Evolutionary conservation across 2,888 invertebrate genomes (phyloP), one percentile per base, ranked within the genome.

Genomic region (Sphinx pinastri): DNA sequence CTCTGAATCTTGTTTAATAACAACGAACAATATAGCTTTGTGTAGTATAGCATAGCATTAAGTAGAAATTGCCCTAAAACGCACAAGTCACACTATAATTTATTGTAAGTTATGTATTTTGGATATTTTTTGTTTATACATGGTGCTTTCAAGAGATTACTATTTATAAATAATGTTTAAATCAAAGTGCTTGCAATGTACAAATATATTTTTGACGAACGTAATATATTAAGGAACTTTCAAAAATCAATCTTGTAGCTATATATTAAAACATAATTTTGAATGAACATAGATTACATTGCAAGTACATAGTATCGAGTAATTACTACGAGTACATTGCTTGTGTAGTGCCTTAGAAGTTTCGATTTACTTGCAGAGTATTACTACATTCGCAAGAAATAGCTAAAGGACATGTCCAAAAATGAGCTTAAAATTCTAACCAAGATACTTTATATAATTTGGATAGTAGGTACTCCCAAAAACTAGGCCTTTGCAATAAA

Each of bases 141-240:
- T 77, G 83, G 83, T 84, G 84, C 82, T 84, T 80, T 73, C 73
- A 47, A 72, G 81, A 83, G 80, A 83, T 82, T 84, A 81, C 67
- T 81, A 80, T 74, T 74, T 73, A 68, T 75, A 74, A 71, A 72
- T 70, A 58, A 75, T 75, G 69, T 70, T 69, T 70, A 59, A 25
- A 68, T 47, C 16, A 19, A 19, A 63, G 63, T 63, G 63, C 63
- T 63, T 63, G 63, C 47, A 49, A 63, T 63, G 13, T 11, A 11
- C 0, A 45, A 25, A 51, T 51, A 51, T 51, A 0, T 51, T 12
- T 51, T 14, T 51, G 51, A 5, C 4, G 12, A 38, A 38, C 6
- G 4, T 2, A 2, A 6, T 38, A 38, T 38, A 38, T 3, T 8
- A 38, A 38, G 38, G 38, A 7, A 38, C 38, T 7, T 38, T 38